Conservation (phyloP, 2,888 invertebrate species). For the Drosophila merina region DNA sequence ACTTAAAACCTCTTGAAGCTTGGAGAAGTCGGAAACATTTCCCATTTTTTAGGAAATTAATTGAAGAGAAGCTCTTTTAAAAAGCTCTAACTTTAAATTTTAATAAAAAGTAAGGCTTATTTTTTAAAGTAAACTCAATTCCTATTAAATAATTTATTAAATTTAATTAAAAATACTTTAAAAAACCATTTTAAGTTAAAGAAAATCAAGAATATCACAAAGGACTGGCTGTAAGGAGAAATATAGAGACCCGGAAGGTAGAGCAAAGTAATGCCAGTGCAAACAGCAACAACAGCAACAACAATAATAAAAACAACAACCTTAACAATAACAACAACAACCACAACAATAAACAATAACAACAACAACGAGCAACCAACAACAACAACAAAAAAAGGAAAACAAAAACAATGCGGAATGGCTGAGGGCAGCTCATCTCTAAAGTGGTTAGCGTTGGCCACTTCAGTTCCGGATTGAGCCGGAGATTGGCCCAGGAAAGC, state of each 20-base stretch:
- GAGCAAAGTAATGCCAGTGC: slow-evolving; percentile 35
- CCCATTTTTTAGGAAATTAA: too few relatives aligned
- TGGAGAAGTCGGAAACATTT: too few relatives aligned
- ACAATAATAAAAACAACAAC: slow-evolving; percentile 4
- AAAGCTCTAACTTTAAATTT: too few relatives aligned
- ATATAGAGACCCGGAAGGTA: slow-evolving; percentile 18
- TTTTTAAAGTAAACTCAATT: too few relatives aligned
- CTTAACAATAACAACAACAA: slow-evolving; percentile 28
- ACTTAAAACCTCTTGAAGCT: too few relatives aligned
- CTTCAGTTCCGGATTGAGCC: slow-evolving; percentile 42
- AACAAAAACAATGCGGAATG: slow-evolving; percentile 27
- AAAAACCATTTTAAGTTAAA: neutral
- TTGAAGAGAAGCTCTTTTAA: too few relatives aligned
- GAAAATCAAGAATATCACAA: slow-evolving; percentile 13
- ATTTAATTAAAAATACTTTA: neutral
- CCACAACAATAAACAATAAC: neutral
- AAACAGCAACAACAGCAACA: slow-evolving; percentile 9
- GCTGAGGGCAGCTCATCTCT: slow-evolving; percentile 64
- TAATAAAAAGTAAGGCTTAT: too few relatives aligned
- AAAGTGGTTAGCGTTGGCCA: slow-evolving; percentile 61
- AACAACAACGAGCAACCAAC: slow-evolving; percentile 1
- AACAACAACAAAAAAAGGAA: slow-evolving; percentile 6
- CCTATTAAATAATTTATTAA: too few relatives aligned
- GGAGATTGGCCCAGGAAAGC: slow-evolving; percentile 23
- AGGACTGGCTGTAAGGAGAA: neutral